Percentiles rank a stretch among this genome's conserved stretches.
Conservation (phyloP, 2,113 vertebrate genomes). For the Salvelinus fontinalis region DNA sequence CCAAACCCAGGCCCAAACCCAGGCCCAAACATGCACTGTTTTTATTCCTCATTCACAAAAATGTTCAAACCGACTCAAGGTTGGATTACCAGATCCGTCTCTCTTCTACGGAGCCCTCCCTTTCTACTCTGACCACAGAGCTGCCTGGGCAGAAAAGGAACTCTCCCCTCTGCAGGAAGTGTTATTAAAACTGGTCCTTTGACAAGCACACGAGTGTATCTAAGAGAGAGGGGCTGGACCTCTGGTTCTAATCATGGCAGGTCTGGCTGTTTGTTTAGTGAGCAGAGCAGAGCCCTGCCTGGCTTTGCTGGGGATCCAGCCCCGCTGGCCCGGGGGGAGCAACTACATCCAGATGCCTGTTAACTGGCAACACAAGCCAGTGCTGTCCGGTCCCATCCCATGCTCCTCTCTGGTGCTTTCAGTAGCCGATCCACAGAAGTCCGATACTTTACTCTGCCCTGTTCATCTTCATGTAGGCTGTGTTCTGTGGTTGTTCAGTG, state of each 20-base stretch:
- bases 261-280: conserved; percentile 60
- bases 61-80: conserved; percentile 8
- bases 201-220: conserved; percentile 45
- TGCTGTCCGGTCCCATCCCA: conserved; percentile 31
- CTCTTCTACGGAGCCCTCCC: conserved; percentile 32
- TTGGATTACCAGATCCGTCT: conserved; percentile 17
- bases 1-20: background rate
- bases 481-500: background rate
- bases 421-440: background rate
- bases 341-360: conserved; percentile 71
- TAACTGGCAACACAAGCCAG: conserved; percentile 53
- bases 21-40: background rate
- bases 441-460: background rate
- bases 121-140: conserved; percentile 16
- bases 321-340: conserved; percentile 36
- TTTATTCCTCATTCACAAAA: background rate
- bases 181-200: conserved; percentile 59
- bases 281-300: conserved; percentile 34
- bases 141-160: background rate
- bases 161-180: conserved; percentile 26
- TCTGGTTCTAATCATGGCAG: conserved; percentile 67
- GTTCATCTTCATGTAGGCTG: background rate
- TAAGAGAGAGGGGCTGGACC: conserved; percentile 37
- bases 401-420: conserved; percentile 14
- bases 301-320: conserved; percentile 53